phyloP scores from a whole-genome alignment of 2,113 vertebrate species.

The Sula dactylatra region DNA sequence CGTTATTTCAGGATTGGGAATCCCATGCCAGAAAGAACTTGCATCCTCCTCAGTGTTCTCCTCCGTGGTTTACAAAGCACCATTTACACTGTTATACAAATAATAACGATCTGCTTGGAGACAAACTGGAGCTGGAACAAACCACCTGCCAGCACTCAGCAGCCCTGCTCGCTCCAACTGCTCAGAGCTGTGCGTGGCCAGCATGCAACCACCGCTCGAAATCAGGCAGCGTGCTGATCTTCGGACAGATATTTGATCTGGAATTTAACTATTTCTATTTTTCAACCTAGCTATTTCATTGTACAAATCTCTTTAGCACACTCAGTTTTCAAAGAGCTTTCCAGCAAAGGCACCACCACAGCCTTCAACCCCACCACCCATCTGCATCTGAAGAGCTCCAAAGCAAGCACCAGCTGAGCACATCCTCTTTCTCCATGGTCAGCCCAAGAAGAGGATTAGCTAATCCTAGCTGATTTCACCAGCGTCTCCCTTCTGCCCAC shows the following conservation, averaged over 20 bases:
- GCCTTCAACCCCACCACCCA: not conserved
- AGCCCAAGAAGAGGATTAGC: not conserved
- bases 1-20: not conserved
- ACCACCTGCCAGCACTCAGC: rapidly evolving
- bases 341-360: not conserved
- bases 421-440: not conserved
- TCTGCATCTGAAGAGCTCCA: not conserved
- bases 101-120: not conserved
- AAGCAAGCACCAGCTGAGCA: not conserved
- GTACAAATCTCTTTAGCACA: not conserved
- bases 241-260: not conserved
- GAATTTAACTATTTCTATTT: not conserved
- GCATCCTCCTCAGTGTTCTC: not conserved
- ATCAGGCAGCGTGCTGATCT: not conserved
- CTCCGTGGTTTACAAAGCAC: not conserved
- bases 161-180: not conserved
- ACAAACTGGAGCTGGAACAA: not conserved
- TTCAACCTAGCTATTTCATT: not conserved
- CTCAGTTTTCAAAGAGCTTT: not conserved
- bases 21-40: not conserved
- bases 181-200: rapidly evolving
- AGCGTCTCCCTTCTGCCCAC: not conserved
- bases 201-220: rapidly evolving
- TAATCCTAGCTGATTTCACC: not conserved
- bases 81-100: not conserved